Percentiles rank a stretch among this genome's conserved stretches.
Conservation (phyloP, 1,140 invertebrate genomes). For the Heliconius eleuchia region DNA sequence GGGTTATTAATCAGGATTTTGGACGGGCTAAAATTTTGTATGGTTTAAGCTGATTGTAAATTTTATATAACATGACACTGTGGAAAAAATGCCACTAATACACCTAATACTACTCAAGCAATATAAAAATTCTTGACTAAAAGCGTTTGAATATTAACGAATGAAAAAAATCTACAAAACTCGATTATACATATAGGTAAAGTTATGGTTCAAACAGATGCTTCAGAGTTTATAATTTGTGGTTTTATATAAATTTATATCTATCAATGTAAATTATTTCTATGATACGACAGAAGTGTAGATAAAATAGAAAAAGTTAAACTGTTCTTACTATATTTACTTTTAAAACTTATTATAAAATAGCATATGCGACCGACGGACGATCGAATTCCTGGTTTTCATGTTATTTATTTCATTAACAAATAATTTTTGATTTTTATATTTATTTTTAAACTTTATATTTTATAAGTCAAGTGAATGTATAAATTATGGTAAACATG, state of each 20-base stretch:
- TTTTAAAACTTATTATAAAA: not conserved
- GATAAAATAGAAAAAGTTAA: too few relatives aligned
- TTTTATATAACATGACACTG: slow-evolving; percentile 80
- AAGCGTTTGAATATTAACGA: not conserved
- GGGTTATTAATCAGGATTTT: slow-evolving; percentile 81
- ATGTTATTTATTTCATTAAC: slow-evolving; percentile 61
- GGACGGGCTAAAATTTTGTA: slow-evolving; percentile 82
- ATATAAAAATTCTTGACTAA: not conserved
- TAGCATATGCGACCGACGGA: slow-evolving; percentile 57
- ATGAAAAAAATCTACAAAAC: not conserved
- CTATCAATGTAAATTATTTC: too few relatives aligned
- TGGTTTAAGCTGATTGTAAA: slow-evolving; percentile 81
- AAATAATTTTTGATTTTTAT: not conserved
- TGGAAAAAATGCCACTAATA: slow-evolving; percentile 69
- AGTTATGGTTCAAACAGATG: not conserved
- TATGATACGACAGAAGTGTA: too few relatives aligned
- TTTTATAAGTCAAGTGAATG: not conserved
- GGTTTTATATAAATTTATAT: not conserved
- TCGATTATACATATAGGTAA: not conserved
- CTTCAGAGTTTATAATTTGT: not conserved
- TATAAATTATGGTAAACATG: not conserved
- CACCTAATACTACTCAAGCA: not conserved
- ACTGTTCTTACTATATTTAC: not conserved
- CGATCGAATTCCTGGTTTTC: slow-evolving; percentile 62
- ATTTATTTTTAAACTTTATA: not conserved